Evolutionary conservation across 2,888 invertebrate genomes (phyloP).

Genomic region (Fragum fragum): DNA sequence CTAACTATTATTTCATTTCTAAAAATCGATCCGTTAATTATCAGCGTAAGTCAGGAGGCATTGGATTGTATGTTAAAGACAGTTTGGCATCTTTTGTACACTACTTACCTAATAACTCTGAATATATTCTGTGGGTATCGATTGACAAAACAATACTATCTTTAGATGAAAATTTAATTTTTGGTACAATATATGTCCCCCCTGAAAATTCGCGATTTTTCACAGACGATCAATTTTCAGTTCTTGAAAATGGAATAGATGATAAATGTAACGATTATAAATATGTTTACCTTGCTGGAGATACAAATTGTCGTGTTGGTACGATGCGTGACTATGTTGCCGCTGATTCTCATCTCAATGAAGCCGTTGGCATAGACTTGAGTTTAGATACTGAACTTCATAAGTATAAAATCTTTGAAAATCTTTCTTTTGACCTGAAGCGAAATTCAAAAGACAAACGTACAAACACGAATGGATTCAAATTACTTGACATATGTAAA

Average conservation of each 20-base stretch:
- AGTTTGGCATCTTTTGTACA: too few relatives aligned
- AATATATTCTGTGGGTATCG: slow-evolving; percentile 31
- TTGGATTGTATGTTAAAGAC: too few relatives aligned
- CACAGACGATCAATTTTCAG: slow-evolving; percentile 2
- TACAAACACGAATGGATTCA: too few relatives aligned
- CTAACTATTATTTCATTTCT: too few relatives aligned
- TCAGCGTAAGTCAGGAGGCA: too few relatives aligned
- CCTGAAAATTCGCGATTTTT: slow-evolving; percentile 31
- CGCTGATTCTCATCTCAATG: neutral
- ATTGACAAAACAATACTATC: slow-evolving; percentile 14
- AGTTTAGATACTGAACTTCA: neutral
- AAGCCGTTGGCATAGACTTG: neutral
- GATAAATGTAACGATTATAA: neutral
- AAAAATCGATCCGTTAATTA: too few relatives aligned
- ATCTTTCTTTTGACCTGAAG: neutral
- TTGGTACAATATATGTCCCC: too few relatives aligned
- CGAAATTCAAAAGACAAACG: too few relatives aligned
- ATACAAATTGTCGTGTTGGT: slow-evolving; percentile 7
- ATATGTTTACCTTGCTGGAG: slow-evolving; percentile 23
- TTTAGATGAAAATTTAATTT: neutral
- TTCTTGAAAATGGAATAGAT: slow-evolving; percentile 24
- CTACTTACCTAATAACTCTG: too few relatives aligned
- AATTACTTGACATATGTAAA: too few relatives aligned
- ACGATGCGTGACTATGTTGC: neutral
- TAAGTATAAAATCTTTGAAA: slow-evolving; percentile 10